These are phyloP conservation scores for Heteronetta atricapilla DNA, from an alignment of 2,113 vertebrate species.

Conservation along the genomic window DNA sequence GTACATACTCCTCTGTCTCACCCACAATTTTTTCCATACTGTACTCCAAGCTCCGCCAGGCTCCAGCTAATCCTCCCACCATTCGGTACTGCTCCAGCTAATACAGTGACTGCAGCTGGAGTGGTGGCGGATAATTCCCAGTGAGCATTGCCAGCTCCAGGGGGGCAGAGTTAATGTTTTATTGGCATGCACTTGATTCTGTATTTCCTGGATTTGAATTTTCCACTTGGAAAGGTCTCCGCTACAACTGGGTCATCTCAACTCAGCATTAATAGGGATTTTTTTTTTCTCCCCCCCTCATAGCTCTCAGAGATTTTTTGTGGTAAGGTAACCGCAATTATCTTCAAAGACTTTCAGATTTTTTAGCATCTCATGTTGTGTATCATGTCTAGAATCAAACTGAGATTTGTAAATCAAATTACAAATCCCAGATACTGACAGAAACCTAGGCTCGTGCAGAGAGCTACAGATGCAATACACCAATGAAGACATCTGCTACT, in stretches of 20 bases:
- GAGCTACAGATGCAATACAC: not conserved
- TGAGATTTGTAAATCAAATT: constrained; percentile 54
- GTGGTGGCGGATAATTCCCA: constrained; percentile 19
- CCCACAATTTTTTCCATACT: not conserved
- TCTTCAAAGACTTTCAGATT: constrained; percentile 68
- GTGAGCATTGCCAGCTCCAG: not conserved
- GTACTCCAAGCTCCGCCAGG: not conserved
- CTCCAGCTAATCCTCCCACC: constrained; percentile 1
- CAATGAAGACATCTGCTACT: not conserved
- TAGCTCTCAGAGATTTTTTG: constrained; percentile 52
- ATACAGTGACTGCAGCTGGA: constrained; percentile 13
- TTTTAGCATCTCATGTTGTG: constrained; percentile 41
- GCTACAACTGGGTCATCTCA: constrained; percentile 15
- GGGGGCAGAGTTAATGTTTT: not conserved
- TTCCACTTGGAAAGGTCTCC: constrained; percentile 28
- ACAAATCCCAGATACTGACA: not conserved
- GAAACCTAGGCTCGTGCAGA: not conserved
- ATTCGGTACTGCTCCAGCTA: not conserved
- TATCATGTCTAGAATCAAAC: not conserved
- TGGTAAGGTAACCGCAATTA: constrained; percentile 65
- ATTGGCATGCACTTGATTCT: not conserved
- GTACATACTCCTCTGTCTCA: not conserved
- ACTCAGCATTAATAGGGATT: constrained; percentile 9
- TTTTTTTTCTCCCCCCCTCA: not conserved
- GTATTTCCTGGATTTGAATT: constrained; percentile 15